Evolutionary conservation across 1,140 invertebrate species (phyloP), one percentile per base, ranked within the genome.

Genomic region (Panonychus citri): DNA sequence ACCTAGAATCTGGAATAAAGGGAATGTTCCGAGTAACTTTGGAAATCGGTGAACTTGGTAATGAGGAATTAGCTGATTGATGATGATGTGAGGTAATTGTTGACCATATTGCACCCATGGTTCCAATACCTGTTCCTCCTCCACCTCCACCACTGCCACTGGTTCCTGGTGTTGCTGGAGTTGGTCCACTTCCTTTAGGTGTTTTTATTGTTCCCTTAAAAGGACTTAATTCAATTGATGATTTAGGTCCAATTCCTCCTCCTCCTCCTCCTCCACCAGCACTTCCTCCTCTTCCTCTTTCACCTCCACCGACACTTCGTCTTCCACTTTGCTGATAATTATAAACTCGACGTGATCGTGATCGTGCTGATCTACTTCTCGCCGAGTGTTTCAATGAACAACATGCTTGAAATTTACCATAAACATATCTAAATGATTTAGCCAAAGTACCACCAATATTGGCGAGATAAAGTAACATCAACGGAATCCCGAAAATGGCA

Each of bases 401-500:
- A 19, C 43, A 51, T 17, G 28, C 21, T 51, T 51, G 49, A 51
- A 51, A 73, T 24, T 60, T 56, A 27, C 58, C 59, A 60, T 72
- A 71, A 7, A 69, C 57, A 17, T 65, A 65, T 3, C 70, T 63
- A 56, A 73, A 73, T 30, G 68, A 57, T 53, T 69, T 66, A 30
- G 71, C 69, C 34, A 74, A 58, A 25, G 69, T 65, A 54, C 69
- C 66, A 27, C 71, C 71, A 51, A 74, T 68, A 30, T 72, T 68
- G 30, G 72, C 71, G n/a, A 73, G 62, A 53, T 69, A 66, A 19
- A 73, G 62, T 17, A 73, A 61, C 72, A 87, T 87, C 43, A 90
- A 67, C 2, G 86, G 87, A 30, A 89, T 84, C 1, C 87, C 84
- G 42, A 77, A 66, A 62, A 78, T 72, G 1, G 87, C 85, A 67